Evolutionary conservation across 2,113 vertebrate species (phyloP).

Genomic region (Carassius gibelio): DNA sequence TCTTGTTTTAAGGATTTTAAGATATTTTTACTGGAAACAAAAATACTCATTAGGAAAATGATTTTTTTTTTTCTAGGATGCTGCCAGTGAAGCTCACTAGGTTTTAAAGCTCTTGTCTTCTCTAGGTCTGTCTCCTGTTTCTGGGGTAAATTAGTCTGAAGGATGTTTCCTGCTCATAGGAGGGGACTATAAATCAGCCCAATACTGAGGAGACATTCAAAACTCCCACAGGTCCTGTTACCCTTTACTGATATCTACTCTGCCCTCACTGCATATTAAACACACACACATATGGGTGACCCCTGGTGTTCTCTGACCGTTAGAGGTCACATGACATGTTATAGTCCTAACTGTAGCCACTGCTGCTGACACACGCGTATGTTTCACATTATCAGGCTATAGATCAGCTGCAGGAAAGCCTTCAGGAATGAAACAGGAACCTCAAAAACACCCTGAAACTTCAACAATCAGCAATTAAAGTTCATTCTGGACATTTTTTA

Average conservation of each 20-base stretch:
- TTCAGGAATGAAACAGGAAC: constrained; percentile 15
- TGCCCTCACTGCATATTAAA: not conserved
- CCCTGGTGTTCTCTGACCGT: not conserved
- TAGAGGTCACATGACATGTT: not conserved
- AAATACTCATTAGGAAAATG: too few species aligned
- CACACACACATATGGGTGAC: not conserved
- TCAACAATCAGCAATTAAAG: not conserved
- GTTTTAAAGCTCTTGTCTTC: not conserved
- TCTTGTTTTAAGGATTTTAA: too few species aligned
- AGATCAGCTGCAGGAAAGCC: constrained; percentile 5
- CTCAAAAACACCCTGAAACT: not conserved
- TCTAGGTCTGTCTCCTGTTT: not conserved
- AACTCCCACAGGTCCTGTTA: constrained; percentile 17
- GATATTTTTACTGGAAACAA: too few species aligned
- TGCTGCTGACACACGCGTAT: not conserved
- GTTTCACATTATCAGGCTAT: constrained; percentile 30
- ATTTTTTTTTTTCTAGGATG: not conserved
- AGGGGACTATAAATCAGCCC: constrained; percentile 15
- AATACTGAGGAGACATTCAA: constrained; percentile 25
- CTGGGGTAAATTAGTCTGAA: constrained; percentile 27
- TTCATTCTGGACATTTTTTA: not conserved
- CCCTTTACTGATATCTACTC: not conserved
- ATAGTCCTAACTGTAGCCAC: constrained; percentile 6
- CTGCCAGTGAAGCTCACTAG: not conserved
- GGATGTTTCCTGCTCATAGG: constrained; percentile 20